Evolutionary conservation across 2,888 invertebrate genomes (phyloP).

Genomic region (Watsonalla binaria): DNA sequence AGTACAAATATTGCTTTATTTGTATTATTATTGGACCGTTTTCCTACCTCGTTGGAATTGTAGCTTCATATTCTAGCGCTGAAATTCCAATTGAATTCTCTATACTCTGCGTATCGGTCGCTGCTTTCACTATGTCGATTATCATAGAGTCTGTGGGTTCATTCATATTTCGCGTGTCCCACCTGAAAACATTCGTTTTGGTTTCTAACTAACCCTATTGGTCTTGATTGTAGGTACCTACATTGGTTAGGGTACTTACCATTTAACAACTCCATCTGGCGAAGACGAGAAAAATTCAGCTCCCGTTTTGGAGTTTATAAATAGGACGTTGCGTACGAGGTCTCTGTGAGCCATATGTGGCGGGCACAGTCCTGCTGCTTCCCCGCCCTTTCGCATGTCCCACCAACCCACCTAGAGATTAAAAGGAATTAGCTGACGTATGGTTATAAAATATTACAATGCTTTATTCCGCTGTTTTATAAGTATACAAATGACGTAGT

Average conservation of each 20-base stretch:
- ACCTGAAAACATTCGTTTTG: constrained; percentile 64
- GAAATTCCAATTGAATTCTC: constrained; percentile 82
- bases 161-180: constrained; percentile 85
- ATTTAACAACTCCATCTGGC: constrained; percentile 93
- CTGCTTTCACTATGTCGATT: constrained; percentile 82
- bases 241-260: constrained; percentile 56
- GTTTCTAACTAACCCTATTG: neutral
- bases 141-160: constrained; percentile 83
- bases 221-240: neutral
- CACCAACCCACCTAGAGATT: constrained; percentile 82
- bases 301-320: constrained; percentile 96
- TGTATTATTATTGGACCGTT: too few species aligned
- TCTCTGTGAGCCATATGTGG: constrained; percentile 93
- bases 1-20: too few species aligned
- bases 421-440: neutral
- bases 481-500: too few species aligned
- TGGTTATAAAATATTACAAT: too few species aligned
- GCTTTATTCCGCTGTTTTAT: too few species aligned
- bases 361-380: constrained; percentile 87
- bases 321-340: constrained; percentile 91
- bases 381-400: constrained; percentile 91
- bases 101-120: constrained; percentile 76
- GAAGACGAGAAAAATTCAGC: constrained; percentile 96
- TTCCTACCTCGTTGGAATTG: constrained; percentile 83
- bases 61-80: constrained; percentile 86